phyloP scores from a whole-genome alignment of 2,113 vertebrate species.

The Columba janthina region DNA sequence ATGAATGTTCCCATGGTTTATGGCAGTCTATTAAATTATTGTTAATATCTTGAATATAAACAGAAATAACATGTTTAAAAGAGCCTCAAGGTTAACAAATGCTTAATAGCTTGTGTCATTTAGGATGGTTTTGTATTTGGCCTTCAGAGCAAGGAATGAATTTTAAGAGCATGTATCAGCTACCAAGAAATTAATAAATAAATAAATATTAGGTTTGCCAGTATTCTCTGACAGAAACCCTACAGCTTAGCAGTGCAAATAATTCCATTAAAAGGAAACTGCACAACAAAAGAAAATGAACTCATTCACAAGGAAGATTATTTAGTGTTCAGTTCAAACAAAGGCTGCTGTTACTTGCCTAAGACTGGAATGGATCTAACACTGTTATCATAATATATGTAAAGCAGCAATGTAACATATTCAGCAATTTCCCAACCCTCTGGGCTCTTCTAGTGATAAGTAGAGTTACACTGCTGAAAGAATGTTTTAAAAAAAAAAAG shows the following conservation, averaged over 20 bases:
- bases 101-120: neutral
- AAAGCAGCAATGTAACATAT: neutral
- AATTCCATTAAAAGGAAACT: neutral
- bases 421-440: neutral
- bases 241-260: neutral
- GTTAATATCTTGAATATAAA: constrained; percentile 30
- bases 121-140: neutral
- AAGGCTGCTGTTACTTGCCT: neutral
- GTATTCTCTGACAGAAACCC: neutral
- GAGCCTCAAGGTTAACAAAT: constrained; percentile 32
- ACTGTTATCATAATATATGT: neutral
- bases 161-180: neutral
- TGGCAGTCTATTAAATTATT: neutral
- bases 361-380: neutral
- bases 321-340: neutral
- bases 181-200: neutral
- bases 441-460: neutral
- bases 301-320: neutral
- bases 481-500: neutral
- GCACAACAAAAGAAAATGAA: neutral
- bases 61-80: neutral
- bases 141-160: neutral
- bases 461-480: neutral
- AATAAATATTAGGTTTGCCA: neutral
- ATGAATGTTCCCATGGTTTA: neutral